Base-by-base conservation (phyloP, 2,888 invertebrate species). In the Hybos culiciformis region DNA sequence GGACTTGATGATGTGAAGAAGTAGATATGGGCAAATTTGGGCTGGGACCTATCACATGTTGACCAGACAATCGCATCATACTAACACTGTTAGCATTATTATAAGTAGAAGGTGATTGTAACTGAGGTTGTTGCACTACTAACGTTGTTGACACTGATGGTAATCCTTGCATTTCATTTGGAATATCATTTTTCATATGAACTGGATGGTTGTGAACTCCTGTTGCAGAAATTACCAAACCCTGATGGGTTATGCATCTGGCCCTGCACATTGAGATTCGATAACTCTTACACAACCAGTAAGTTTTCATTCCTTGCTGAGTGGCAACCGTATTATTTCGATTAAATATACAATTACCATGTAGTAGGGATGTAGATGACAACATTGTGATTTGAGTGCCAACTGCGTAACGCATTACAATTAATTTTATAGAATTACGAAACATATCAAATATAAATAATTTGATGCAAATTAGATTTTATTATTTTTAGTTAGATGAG, bases 261-360 rank as follows among this genome's bases (percentile, higher is more conserved):
- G 67, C 67, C 31, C 67, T 60, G 36, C 67, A 67, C 63, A 67
- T 66, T 48, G 64, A 65, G 46, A 67, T 64, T 21, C 67, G 58
- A 53, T 67, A 67, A 3, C 67, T 66, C 48, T 67, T 67, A 50
- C 67, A 67, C 38, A 67, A 56, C 67, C 67, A 67, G 48, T 67
- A 67, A 14, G 67, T 67, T 56, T 67, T 67, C 66, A 67, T 66
- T 47, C 67, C 67, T 54, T 67, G 66, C 48, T 66, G 67, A 21
- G 67, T 67, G 46, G 67, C 67, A 41, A 67, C 67, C 20, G 67
- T 67, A 54, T 67, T 67, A 53, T 67, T 67, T 33, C 67, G 61
- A 53, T 67, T 67, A 53, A 66, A 67, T 34, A 67, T 65, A 48
- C 67, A 67, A 48, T 60, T 63, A 43, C 65, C 65, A 51, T 67